Evolutionary conservation across 2,113 vertebrate genomes (phyloP), one percentile per base, ranked within the genome.

Genomic region (Calyptommatus sinebrachiatus): DNA sequence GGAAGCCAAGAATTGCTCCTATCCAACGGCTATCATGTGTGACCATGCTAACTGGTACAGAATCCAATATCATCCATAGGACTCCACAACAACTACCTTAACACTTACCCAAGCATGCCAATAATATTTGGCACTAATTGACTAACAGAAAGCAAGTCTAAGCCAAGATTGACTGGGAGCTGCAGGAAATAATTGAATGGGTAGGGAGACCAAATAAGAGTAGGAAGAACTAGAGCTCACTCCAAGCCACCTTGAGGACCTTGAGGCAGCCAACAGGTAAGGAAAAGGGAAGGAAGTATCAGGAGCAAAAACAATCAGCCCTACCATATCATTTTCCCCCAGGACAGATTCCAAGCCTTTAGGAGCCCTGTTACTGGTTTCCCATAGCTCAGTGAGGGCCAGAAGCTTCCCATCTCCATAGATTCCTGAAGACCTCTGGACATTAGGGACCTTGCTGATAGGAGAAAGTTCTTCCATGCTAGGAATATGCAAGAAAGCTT

Each of bases 381-480:
- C 76, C 81, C 81, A 73, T 10, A 69, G 35, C 65, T 61, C 16
- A 4, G 71, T 41, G 63, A 69, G 50, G 14, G 22, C 28, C 71
- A 31, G 63, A 48, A 73, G 76, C 7, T 18, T 31, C 14, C 63
- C 41, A 1, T 61, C 50, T 8, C n/a, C 35, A 66, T 48, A 71
- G 76, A n/a, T 26, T 63, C 71, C 14, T 16, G 46, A 31, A n/a
- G 31, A 31, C 48, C 72, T 22, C 3, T 28, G 29, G 5, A 10
- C 70, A 14, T 45, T 10, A 5, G 71, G 35, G 9, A 41, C 50
- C 63, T 31, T 61, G 7, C n/a, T 28, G 24, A 68, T 18, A n/a
- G 76, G 8, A n/a, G 76, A 62, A 3, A 73, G 70, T 22, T 78
- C 65, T 62, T 74, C 81, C 76, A 83, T 83, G 71, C 18, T 50